Evolutionary conservation across 2,797 vertebrate species (phyloP).

Genomic region (Sphenopsis melanotis): DNA sequence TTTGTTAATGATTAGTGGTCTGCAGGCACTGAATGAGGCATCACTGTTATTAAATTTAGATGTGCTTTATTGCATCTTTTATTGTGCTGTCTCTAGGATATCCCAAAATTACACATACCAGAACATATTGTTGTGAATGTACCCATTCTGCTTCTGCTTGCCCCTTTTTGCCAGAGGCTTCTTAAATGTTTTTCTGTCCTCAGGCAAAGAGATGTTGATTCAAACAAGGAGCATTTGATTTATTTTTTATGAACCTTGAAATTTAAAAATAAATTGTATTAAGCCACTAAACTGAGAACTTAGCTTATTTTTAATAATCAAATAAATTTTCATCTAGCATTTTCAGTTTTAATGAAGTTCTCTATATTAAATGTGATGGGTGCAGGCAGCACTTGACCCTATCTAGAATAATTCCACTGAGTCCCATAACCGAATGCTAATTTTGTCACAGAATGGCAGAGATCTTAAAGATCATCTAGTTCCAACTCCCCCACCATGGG

Average conservation of each 20-base stretch:
- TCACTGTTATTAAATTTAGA: neutral
- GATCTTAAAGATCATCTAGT: neutral
- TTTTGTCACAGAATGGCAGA: neutral
- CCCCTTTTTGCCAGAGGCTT: neutral
- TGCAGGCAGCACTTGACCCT: neutral
- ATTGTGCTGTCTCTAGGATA: neutral
- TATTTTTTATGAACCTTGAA: neutral
- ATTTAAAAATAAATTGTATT: neutral
- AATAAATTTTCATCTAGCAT: neutral
- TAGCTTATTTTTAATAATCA: neutral
- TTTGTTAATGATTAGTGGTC: neutral
- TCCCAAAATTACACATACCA: neutral
- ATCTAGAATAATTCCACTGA: neutral
- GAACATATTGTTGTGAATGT: neutral
- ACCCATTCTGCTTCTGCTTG: neutral
- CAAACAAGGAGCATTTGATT: neutral
- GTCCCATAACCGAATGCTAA: neutral
- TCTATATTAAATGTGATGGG: neutral
- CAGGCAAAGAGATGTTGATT: neutral
- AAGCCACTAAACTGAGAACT: neutral
- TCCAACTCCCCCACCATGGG: neutral
- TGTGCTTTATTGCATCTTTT: neutral
- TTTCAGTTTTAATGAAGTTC: neutral
- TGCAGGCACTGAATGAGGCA: neutral
- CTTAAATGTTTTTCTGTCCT: neutral